Conservation (phyloP, 2,113 vertebrate species). For the Salvelinus namaycush region DNA sequence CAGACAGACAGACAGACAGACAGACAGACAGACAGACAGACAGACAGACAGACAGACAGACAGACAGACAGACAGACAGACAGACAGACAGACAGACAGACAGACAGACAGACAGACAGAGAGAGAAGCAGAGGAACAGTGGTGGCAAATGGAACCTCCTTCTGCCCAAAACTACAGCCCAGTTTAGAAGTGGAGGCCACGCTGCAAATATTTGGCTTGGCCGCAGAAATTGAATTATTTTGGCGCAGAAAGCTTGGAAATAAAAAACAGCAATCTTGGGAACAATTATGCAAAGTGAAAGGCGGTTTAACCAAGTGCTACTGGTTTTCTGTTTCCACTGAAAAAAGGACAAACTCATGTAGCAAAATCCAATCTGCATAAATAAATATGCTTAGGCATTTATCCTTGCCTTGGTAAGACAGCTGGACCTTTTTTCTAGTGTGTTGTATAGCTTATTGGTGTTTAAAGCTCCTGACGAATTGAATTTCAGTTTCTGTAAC, state of each 20-base stretch:
- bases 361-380: slow-evolving; percentile 53
- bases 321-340: slow-evolving; percentile 66
- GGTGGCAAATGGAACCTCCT: slow-evolving; percentile 41
- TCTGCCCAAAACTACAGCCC: slow-evolving; percentile 63
- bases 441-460: slow-evolving; percentile 3
- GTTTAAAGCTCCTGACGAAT: slow-evolving; percentile 10
- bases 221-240: slow-evolving; percentile 74
- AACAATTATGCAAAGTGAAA: slow-evolving; percentile 77
- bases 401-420: slow-evolving; percentile 31
- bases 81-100: too few species aligned
- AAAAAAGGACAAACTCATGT: slow-evolving; percentile 44
- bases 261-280: slow-evolving; percentile 72
- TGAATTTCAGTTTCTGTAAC: slow-evolving; percentile 1
- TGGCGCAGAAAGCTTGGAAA: slow-evolving; percentile 67
- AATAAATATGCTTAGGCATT: slow-evolving; percentile 55
- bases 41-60: too few species aligned
- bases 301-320: slow-evolving; percentile 72
- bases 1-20: too few species aligned
- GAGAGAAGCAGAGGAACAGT: slow-evolving; percentile 7
- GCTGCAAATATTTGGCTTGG: slow-evolving; percentile 78
- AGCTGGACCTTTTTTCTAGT: slow-evolving; percentile 26
- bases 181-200: slow-evolving; percentile 71
- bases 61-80: too few species aligned
- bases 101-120: too few species aligned
- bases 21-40: too few species aligned